phyloP scores from a whole-genome alignment of 2,797 vertebrate genomes.

The Chelmon rostratus region DNA sequence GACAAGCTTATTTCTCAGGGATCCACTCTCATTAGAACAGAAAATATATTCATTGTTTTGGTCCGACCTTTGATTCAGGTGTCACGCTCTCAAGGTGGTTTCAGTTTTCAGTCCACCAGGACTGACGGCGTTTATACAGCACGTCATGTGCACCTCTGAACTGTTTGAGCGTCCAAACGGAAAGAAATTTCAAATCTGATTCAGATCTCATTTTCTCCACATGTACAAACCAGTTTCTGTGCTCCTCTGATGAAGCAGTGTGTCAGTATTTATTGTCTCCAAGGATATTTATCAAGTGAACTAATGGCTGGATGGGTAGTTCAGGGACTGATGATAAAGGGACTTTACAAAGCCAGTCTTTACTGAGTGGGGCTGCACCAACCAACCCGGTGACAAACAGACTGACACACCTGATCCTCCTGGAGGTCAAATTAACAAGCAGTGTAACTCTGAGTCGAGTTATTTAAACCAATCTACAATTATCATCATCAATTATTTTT shows the following conservation, averaged over 20 bases:
- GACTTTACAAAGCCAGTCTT: background rate
- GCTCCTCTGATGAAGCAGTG: background rate
- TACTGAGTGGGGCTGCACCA: background rate
- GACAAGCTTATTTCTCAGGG: background rate
- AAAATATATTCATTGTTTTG: constrained; percentile 39
- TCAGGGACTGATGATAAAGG: background rate
- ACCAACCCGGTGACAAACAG: background rate
- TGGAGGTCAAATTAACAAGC: no score
- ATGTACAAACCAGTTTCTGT: background rate
- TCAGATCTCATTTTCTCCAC: background rate
- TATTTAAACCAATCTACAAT: no score
- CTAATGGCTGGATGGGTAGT: constrained; percentile 1
- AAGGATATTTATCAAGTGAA: background rate
- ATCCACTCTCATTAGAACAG: constrained; percentile 9
- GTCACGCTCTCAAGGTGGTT: background rate
- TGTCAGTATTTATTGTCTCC: background rate
- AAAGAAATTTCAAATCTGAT: background rate
- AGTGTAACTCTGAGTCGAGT: no score
- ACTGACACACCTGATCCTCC: no score
- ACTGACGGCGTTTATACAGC: background rate
- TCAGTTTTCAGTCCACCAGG: background rate
- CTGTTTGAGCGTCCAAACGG: no score
- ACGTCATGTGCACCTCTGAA: no score
- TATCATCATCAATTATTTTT: background rate
- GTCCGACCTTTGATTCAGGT: constrained; percentile 1